These are phyloP conservation scores for Pandemis corylana DNA, from an alignment of 2,888 invertebrate genomes.

Conservation along the genomic window DNA sequence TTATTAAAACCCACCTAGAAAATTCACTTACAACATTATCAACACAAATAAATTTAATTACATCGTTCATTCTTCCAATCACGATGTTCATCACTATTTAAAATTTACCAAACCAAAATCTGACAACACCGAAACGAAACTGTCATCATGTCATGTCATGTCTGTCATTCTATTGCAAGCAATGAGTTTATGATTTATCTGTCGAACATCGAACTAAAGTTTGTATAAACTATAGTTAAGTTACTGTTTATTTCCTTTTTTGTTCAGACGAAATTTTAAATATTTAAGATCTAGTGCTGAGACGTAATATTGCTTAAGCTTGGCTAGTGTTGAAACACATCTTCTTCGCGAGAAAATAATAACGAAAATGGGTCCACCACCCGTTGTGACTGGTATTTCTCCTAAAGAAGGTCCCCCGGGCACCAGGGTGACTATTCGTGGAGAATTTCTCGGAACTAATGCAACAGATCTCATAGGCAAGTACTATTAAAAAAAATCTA, in stretches of 20 bases:
- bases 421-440: slow-evolving; percentile 96
- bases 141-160: too few relatives aligned
- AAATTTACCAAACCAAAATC: too few relatives aligned
- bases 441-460: slow-evolving; percentile 96
- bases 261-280: background rate
- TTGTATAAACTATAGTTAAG: too few relatives aligned
- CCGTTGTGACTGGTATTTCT: slow-evolving; percentile 97
- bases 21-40: too few relatives aligned
- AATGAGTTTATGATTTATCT: too few relatives aligned
- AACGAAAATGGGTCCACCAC: slow-evolving; percentile 88
- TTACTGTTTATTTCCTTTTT: background rate
- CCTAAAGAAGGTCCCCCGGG: slow-evolving; percentile 99
- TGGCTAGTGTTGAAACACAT: background rate
- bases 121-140: too few relatives aligned
- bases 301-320: background rate
- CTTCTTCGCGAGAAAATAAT: background rate
- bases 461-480: slow-evolving; percentile 94
- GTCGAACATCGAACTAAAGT: too few relatives aligned
- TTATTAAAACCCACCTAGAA: too few relatives aligned
- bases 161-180: too few relatives aligned
- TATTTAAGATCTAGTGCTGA: background rate
- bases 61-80: too few relatives aligned
- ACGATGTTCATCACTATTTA: too few relatives aligned
- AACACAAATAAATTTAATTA: too few relatives aligned
- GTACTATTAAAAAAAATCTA: background rate